A percentile compares a stretch with the other conserved stretches of the same genome.
Evolutionary conservation across 2,797 vertebrate genomes (phyloP).

Genomic region (Megaceryle alcyon): DNA sequence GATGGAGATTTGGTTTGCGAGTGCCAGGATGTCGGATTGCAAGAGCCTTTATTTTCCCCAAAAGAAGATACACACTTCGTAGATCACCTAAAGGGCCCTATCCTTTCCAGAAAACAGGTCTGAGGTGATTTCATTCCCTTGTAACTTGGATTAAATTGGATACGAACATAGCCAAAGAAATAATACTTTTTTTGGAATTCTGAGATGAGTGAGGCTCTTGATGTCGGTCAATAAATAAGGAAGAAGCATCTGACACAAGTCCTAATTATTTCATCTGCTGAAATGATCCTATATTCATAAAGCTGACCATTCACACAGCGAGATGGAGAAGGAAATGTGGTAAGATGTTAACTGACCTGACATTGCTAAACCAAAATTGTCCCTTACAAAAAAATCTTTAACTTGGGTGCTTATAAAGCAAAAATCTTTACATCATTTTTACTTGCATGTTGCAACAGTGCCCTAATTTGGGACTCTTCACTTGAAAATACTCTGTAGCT

Average conservation of each 20-base stretch:
- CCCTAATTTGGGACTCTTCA: neutral
- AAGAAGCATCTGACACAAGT: neutral
- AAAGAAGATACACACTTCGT: neutral
- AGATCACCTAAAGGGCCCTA: neutral
- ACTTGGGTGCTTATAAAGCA: neutral
- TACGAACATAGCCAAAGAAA: neutral
- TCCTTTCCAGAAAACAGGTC: neutral
- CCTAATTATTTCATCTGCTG: neutral
- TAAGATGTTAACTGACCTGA: neutral
- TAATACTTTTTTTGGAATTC: neutral
- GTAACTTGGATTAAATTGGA: neutral
- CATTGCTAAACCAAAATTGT: neutral
- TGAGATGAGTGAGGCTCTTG: neutral
- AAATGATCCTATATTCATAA: neutral
- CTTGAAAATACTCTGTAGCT: neutral
- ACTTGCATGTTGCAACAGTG: neutral
- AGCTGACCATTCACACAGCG: neutral
- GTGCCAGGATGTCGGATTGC: neutral
- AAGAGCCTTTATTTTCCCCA: neutral
- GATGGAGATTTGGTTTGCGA: neutral
- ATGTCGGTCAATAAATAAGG: neutral
- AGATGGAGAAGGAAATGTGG: neutral
- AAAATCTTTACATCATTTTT: neutral
- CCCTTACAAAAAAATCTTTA: neutral
- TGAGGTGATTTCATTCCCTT: neutral